A percentile compares a stretch with the other conserved stretches of the same genome.
phyloP scores from a whole-genome alignment of 2,797 vertebrate genomes.

The Onychomys torridus region DNA sequence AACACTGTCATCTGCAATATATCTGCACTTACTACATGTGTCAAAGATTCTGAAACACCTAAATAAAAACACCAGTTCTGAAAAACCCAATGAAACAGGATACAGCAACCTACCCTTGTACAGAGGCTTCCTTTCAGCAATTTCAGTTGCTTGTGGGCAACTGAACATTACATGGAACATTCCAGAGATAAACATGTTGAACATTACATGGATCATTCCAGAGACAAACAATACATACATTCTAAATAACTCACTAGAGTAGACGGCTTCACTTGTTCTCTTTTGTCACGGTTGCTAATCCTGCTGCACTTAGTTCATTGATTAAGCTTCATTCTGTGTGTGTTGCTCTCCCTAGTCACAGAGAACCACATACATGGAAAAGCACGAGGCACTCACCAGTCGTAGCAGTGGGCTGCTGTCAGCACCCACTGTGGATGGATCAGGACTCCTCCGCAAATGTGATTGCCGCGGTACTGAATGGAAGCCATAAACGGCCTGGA shows the following conservation, averaged over 20 bases:
- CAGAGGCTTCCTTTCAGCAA: background rate
- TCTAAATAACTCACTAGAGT: background rate
- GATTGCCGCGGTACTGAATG: background rate
- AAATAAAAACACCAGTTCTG: background rate
- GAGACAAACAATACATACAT: background rate
- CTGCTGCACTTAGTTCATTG: background rate
- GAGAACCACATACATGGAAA: accelerated
- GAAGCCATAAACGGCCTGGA: conserved; percentile 74
- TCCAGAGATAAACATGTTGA: background rate
- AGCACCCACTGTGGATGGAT: conserved; percentile 67
- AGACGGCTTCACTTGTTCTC: background rate
- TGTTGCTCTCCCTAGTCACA: background rate
- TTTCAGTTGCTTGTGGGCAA: background rate
- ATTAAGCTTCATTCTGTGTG: background rate
- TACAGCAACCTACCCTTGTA: too few relatives aligned
- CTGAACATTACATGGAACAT: background rate
- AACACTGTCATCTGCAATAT: background rate
- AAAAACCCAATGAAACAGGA: background rate
- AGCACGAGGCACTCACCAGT: background rate
- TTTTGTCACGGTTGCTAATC: background rate
- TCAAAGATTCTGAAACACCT: background rate
- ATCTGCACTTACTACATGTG: background rate
- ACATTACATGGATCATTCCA: background rate
- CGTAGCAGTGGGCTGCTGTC: conserved; percentile 50
- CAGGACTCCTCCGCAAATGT: conserved; percentile 69